Evolutionary conservation across 2,797 vertebrate genomes (phyloP).

Genomic region (Bradypus variegatus): DNA sequence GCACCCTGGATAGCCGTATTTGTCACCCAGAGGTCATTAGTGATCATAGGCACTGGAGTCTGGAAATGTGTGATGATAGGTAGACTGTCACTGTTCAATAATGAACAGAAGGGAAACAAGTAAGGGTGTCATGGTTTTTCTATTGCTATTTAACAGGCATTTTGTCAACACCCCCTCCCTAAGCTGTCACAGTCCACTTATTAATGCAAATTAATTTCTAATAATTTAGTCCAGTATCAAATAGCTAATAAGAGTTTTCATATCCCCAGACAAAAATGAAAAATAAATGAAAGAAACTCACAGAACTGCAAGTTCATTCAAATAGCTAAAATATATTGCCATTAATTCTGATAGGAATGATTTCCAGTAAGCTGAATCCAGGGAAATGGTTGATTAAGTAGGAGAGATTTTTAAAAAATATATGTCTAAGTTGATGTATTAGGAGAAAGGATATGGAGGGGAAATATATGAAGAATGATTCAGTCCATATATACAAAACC

Average conservation of each 20-base stretch:
- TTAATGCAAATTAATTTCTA: background rate
- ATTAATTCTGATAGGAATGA: slow-evolving; percentile 48
- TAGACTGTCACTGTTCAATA: background rate
- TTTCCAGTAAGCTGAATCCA: slow-evolving; percentile 42
- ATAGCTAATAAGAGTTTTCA: background rate
- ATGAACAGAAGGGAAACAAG: background rate
- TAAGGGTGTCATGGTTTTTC: background rate
- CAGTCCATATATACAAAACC: background rate
- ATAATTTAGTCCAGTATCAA: background rate
- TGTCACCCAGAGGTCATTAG: background rate
- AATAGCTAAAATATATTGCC: slow-evolving; percentile 41
- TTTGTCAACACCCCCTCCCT: background rate
- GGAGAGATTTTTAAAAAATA: background rate
- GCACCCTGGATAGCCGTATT: background rate
- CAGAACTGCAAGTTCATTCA: slow-evolving; percentile 32
- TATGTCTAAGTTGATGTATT: background rate
- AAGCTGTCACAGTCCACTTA: background rate
- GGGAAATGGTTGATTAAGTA: slow-evolving; percentile 40
- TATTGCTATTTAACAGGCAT: background rate
- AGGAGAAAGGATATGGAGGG: background rate
- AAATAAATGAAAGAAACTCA: background rate
- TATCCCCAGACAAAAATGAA: slow-evolving; percentile 6
- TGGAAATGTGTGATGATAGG: background rate
- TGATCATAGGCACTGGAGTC: background rate
- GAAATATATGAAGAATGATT: background rate